A percentile compares a stretch with the other conserved stretches of the same genome.
Evolutionary conservation across 2,113 vertebrate species (phyloP).

Genomic region (Dinomys branickii): DNA sequence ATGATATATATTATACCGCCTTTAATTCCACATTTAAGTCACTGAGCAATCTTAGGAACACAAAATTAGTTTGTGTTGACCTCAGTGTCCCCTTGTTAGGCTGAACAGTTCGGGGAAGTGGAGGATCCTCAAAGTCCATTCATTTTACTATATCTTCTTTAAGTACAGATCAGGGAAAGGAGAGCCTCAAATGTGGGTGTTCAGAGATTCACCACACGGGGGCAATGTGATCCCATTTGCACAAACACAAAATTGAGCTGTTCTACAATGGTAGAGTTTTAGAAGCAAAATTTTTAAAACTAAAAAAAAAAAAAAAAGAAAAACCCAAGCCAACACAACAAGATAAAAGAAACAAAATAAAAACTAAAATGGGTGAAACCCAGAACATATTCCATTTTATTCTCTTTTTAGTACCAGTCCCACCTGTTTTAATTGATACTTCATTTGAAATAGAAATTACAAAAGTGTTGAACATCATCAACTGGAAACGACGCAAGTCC

Average conservation of each 20-base stretch:
- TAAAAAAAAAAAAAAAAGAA: background rate
- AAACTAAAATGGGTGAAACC: background rate
- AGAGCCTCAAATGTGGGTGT: fast-evolving
- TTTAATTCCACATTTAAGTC: background rate
- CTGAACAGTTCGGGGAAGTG: background rate
- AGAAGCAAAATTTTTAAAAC: background rate
- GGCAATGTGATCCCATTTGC: background rate
- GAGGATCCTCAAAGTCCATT: background rate
- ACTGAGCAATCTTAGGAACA: background rate
- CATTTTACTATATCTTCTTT: background rate
- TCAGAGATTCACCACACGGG: background rate
- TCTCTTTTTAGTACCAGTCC: background rate
- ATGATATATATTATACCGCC: background rate
- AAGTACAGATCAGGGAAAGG: background rate
- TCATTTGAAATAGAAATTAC: slow-evolving; percentile 29
- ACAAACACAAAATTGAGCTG: background rate
- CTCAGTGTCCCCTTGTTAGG: background rate
- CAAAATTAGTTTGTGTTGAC: background rate
- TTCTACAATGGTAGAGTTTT: background rate
- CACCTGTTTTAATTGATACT: background rate
- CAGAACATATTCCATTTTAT: background rate
- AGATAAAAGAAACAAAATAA: background rate
- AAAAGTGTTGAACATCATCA: background rate
- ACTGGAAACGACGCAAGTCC: background rate
- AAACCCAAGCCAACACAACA: background rate